These are phyloP conservation scores for Aplodontia rufa DNA, from an alignment of 2,113 vertebrate genomes.

Conservation along the genomic window DNA sequence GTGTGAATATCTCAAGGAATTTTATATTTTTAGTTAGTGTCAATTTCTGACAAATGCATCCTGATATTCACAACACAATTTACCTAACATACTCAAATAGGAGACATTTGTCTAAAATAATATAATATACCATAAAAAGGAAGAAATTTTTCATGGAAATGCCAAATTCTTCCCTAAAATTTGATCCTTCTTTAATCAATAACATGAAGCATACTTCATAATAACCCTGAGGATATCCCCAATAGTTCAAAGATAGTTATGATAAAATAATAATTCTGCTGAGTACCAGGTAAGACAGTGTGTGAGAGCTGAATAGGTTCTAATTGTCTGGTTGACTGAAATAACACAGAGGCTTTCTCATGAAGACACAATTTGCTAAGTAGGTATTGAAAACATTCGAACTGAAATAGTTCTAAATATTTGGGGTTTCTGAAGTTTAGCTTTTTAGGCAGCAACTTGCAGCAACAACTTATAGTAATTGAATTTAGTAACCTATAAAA, in stretches of 20 bases:
- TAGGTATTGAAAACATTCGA: neutral
- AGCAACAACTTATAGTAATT: neutral
- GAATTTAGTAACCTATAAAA: neutral
- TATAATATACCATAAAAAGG: neutral
- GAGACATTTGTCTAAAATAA: neutral
- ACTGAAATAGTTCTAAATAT: conserved; percentile 6
- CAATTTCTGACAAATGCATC: neutral
- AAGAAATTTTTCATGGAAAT: neutral
- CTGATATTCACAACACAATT: neutral
- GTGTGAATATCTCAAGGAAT: neutral
- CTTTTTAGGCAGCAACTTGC: neutral
- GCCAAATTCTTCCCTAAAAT: neutral
- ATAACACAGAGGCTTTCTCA: neutral
- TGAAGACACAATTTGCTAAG: neutral
- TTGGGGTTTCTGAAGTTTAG: neutral
- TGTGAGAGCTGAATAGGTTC: conserved; percentile 8
- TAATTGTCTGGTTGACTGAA: conserved; percentile 31
- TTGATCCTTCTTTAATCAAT: neutral
- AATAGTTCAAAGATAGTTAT: neutral
- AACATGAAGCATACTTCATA: neutral
- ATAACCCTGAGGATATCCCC: neutral
- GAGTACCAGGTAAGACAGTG: neutral
- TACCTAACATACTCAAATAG: neutral
- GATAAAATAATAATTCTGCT: conserved; percentile 16
- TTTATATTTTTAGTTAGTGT: neutral